Base-by-base conservation (phyloP, 92 coral and sea anemone genomes). In the Bergia puertoricense region DNA sequence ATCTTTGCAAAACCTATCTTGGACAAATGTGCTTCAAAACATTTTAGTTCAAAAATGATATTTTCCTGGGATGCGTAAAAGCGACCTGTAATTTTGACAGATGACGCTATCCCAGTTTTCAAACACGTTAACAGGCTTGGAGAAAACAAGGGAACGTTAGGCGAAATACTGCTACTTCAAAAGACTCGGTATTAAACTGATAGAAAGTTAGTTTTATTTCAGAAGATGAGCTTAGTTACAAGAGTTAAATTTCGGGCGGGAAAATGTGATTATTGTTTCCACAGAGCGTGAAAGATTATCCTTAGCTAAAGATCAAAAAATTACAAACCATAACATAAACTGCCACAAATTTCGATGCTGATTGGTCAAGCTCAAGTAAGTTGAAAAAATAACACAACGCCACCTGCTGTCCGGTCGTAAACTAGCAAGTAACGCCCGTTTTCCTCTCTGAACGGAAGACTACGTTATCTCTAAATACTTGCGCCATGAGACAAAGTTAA, bases 391-490 rank as follows among this genome's bases (percentile, higher is more conserved):
- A 89, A 82, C 86, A 91, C 78, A 85, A 80, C 74, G 76, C 83
- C 94, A 95, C 98, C 98, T 91, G 96, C 84, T 85, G 83, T 48
- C 88, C 77, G 92, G 86, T 89, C 45, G 87, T 74, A 81, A 79
- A 42, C 84, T 39, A 85, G 92, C 99, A 98, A 91, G 96, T 93
- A 89, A 92, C 75, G 90, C 81, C 90, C 91, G 88, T 84, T 88
- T 85, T 86, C 93, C 74, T 88, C 86, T 86, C 91, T 84, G 91
- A 88, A 94, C 88, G 92, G 94, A 88, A 90, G 91, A 97, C 99
- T 96, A 97, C 99, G 98, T 97, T 94, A 97, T 97, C 94, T 82
- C 83, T 90, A 94, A 96, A 97, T 97, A 97, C 93, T 96, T 97
- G 71, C 79, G 91, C 88, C 93, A 97, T 97, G 95, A 95, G 94